Percentiles rank a stretch among this genome's conserved stretches.
phyloP scores from a whole-genome alignment of 37 sponge, comb jelly and placozoan genomes.

The Theonella swinhoei region DNA sequence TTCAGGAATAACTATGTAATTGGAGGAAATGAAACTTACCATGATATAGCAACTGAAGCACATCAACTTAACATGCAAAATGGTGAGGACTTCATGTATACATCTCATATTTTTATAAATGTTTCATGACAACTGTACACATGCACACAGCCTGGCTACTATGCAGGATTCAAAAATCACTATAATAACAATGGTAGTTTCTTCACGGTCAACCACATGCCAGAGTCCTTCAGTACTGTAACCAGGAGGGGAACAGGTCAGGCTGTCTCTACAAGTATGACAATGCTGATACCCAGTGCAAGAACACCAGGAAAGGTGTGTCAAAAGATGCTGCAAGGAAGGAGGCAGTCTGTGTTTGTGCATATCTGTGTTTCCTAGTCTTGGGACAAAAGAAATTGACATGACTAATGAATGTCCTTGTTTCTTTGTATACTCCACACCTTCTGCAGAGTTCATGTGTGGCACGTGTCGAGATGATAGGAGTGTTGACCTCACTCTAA shows the following conservation, averaged over 20 bases:
- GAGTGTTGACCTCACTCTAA: slow-evolving; percentile 23
- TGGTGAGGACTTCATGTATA: too few species aligned
- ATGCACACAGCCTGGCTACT: slow-evolving; percentile 1
- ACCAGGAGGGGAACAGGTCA: slow-evolving; percentile 4
- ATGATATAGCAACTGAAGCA: too few species aligned
- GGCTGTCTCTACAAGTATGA: slow-evolving; percentile 61
- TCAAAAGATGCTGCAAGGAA: too few species aligned
- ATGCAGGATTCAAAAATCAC: neutral
- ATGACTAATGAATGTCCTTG: too few species aligned
- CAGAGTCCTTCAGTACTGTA: slow-evolving; percentile 27
- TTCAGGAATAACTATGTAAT: too few species aligned
- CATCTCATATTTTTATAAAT: too few species aligned
- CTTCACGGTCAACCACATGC: slow-evolving; percentile 6
- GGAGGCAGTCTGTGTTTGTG: too few species aligned
- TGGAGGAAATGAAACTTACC: too few species aligned
- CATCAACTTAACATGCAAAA: too few species aligned
- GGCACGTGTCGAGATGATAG: slow-evolving; percentile 12
- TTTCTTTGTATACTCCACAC: too few species aligned
- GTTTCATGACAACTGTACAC: neutral
- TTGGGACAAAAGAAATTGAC: too few species aligned
- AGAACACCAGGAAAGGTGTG: slow-evolving; percentile 25
- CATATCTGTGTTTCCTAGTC: too few species aligned
- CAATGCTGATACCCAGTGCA: slow-evolving; percentile 34
- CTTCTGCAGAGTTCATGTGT: slow-evolving; percentile 44
- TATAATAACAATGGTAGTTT: neutral